Percentiles rank a stretch among this genome's conserved stretches.
Evolutionary conservation across 1,140 invertebrate genomes (phyloP).

Genomic region (Heliconius nattereri): DNA sequence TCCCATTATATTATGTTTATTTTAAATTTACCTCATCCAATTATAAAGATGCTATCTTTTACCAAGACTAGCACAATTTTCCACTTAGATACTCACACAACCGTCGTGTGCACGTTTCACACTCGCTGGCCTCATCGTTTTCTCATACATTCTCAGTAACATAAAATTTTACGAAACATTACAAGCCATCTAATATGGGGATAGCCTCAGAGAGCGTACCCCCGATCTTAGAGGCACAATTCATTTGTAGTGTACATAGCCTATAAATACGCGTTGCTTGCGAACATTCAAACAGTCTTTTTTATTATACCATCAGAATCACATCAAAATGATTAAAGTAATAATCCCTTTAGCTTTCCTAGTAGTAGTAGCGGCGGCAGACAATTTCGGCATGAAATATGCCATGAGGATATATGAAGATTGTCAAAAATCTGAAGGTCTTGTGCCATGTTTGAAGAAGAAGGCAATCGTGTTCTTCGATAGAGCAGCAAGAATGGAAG

Average conservation of each 20-base stretch:
- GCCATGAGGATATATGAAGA: slow-evolving; percentile 84
- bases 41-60: slow-evolving; percentile 7
- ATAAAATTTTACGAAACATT: slow-evolving; percentile 2
- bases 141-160: slow-evolving; percentile 18
- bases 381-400: slow-evolving; percentile 80
- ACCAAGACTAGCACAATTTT: slow-evolving; percentile 52
- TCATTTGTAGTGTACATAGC: slow-evolving; percentile 61
- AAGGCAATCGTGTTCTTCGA: slow-evolving; percentile 90
- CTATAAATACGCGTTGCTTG: slow-evolving; percentile 64
- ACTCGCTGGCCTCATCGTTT: slow-evolving; percentile 31
- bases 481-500: slow-evolving; percentile 85
- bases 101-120: slow-evolving; percentile 40
- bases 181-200: slow-evolving; percentile 34
- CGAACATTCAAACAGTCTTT: slow-evolving; percentile 59
- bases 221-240: slow-evolving; percentile 58
- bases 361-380: slow-evolving; percentile 47
- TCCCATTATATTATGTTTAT: not conserved
- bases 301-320: slow-evolving; percentile 54
- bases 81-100: slow-evolving; percentile 59
- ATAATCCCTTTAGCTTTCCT: slow-evolving; percentile 43
- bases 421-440: slow-evolving; percentile 81
- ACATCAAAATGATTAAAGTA: slow-evolving; percentile 37
- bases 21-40: slow-evolving; percentile 14
- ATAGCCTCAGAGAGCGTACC: slow-evolving; percentile 52
- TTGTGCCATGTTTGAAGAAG: slow-evolving; percentile 89